These are phyloP conservation scores for Microtus obscurus DNA, from an alignment of 2,797 vertebrate species.

Conservation along the genomic window DNA sequence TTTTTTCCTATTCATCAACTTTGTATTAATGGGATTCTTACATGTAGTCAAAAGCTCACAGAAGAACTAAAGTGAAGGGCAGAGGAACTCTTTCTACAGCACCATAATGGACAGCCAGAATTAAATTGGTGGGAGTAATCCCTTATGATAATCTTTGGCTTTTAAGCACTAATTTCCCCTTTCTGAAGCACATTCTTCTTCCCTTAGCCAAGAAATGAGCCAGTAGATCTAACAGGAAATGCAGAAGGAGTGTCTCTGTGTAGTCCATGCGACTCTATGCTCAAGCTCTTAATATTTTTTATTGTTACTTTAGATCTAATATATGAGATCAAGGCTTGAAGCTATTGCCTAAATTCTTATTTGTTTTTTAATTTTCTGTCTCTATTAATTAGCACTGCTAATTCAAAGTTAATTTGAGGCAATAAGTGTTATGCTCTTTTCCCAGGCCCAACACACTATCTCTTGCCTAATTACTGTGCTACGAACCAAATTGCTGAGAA, in stretches of 20 bases:
- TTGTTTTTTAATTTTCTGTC: conserved; percentile 13
- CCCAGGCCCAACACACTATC: not conserved
- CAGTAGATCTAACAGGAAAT: not conserved
- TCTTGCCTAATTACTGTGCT: not conserved
- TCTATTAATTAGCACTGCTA: conserved; percentile 22
- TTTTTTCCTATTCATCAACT: not conserved
- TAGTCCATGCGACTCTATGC: not conserved
- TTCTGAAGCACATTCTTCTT: not conserved
- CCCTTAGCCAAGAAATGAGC: not conserved
- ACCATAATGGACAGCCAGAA: not conserved
- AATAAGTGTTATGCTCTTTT: not conserved
- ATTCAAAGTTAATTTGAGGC: not conserved
- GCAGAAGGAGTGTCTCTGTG: not conserved
- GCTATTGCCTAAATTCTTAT: not conserved
- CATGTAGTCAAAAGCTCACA: not conserved
- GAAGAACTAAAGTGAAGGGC: too few species aligned
- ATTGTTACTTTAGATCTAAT: not conserved
- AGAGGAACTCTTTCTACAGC: not conserved
- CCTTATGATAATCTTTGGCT: not conserved
- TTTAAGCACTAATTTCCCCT: not conserved
- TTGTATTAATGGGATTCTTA: not conserved
- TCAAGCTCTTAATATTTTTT: conserved; percentile 31
- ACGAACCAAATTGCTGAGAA: not conserved
- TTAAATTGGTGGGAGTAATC: not conserved
- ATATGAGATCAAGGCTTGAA: conserved; percentile 10